phyloP scores from a whole-genome alignment of 2,113 vertebrate genomes.

The Clarias magur region DNA sequence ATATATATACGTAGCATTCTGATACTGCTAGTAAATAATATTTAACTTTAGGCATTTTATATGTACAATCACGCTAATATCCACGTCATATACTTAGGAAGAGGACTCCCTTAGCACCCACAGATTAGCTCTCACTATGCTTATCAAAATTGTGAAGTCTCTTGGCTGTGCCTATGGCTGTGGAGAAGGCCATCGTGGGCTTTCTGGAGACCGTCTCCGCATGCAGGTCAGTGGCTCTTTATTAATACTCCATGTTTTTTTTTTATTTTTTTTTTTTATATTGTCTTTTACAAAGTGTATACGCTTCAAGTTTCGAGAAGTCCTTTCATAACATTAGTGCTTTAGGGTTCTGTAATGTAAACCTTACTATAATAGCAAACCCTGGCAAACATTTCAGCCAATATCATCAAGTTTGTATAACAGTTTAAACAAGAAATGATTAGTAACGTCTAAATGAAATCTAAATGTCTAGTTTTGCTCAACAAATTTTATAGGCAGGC shows the following conservation, averaged over 20 bases:
- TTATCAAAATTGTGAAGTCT: constrained; percentile 98
- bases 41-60: not conserved
- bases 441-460: not conserved
- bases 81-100: constrained; percentile 71
- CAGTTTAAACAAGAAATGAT: not conserved
- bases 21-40: not conserved
- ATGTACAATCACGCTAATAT: not conserved
- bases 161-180: constrained; percentile 97
- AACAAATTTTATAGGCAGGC: not conserved
- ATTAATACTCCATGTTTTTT: not conserved
- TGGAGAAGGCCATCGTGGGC: constrained; percentile 96
- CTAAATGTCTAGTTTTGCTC: not conserved
- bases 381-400: not conserved
- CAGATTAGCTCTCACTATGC: constrained; percentile 93
- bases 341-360: not conserved
- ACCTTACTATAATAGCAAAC: not conserved
- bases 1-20: too few species aligned
- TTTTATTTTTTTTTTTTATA: too few species aligned
- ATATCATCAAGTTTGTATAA: not conserved
- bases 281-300: not conserved
- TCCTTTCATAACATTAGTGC: not conserved
- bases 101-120: constrained; percentile 84
- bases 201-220: constrained; percentile 95
- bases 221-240: constrained; percentile 83
- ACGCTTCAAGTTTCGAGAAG: not conserved